Percentiles rank a stretch among this genome's conserved stretches.
These are phyloP conservation scores for Mythimna albipuncta DNA, from an alignment of 2,888 invertebrate species.

Conservation along the genomic window DNA sequence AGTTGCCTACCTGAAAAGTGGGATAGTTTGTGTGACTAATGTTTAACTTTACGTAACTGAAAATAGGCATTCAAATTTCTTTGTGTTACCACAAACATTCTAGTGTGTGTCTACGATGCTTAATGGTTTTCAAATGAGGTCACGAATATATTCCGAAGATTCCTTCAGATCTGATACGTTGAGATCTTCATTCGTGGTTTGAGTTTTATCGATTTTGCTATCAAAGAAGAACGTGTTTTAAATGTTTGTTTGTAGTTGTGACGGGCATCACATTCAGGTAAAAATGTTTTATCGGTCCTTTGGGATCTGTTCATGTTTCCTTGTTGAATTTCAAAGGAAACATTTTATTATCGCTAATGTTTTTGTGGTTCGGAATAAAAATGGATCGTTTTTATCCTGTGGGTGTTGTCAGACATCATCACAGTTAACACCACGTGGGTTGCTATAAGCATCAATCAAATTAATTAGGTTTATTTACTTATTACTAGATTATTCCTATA, in stretches of 20 bases:
- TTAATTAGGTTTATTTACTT: background rate
- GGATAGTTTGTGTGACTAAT: too few species aligned
- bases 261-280: slow-evolving; percentile 33
- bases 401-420: background rate
- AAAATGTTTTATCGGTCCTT: slow-evolving; percentile 39
- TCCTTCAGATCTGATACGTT: slow-evolving; percentile 37
- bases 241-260: slow-evolving; percentile 47
- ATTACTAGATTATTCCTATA: background rate
- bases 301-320: slow-evolving; percentile 32
- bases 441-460: background rate
- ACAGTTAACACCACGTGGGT: background rate
- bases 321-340: slow-evolving; percentile 23
- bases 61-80: slow-evolving; percentile 38
- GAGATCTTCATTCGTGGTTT: slow-evolving; percentile 45
- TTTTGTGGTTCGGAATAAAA: slow-evolving; percentile 7
- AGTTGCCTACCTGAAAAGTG: background rate
- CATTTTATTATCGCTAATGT: slow-evolving; percentile 4
- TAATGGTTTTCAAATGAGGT: slow-evolving; percentile 48
- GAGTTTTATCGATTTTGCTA: slow-evolving; percentile 51
- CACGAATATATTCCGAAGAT: slow-evolving; percentile 42
- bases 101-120: slow-evolving; percentile 37
- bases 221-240: slow-evolving; percentile 38
- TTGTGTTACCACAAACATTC: slow-evolving; percentile 51
- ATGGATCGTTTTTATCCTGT: slow-evolving; percentile 1
- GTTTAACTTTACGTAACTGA: background rate